Evolutionary conservation across 2,888 invertebrate species (phyloP), one percentile per base, ranked within the genome.

Genomic region (Drosophila melanosoma): DNA sequence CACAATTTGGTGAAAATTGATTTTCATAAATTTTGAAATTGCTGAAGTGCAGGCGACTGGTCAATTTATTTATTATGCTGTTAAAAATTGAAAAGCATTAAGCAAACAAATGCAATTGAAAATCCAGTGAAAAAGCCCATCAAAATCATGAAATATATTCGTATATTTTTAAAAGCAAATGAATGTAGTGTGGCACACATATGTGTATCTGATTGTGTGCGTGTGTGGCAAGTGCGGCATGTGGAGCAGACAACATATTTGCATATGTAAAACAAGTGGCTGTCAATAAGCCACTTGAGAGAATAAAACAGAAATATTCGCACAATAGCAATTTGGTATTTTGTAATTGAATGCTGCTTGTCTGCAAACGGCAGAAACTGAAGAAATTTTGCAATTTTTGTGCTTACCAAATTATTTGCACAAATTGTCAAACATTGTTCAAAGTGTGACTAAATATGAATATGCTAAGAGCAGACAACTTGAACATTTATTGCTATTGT

Each of bases 1-100:
- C 0, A 45, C 53, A 53, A 65, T 66, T 69, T 40, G n/a, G 45
- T 35, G 36, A 36, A 78, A 79, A 79, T 77, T 75, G 67, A 66
- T 79, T 82, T 79, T 70, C 68, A 70, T 79, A 63, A 76, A 65
- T 69, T 45, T 73, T 67, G 48, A 64, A 69, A 64, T 60, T 65
- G 49, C 48, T 69, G 53, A 59, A 62, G 51, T 81, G 66, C 81
- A 66, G 69, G 51, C 40, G 42, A 59, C 15, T 49, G 72, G 20
- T n/a, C 78, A 64, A 76, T 74, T 83, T 89, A 87, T 89, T 89
- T 89, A 79, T 82, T 79, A 71, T 89, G 88, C 74, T 89, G 82
- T 87, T 87, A 75, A 89, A 81, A 83, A 73, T 81, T 58, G 56
- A 72, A 75, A 73, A 74, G 80, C 72, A 53, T 71, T 64, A 23